A percentile compares a stretch with the other conserved stretches of the same genome.
These are phyloP conservation scores for Stenodema calcarata DNA, from an alignment of 2,888 invertebrate genomes.

Conservation along the genomic window DNA sequence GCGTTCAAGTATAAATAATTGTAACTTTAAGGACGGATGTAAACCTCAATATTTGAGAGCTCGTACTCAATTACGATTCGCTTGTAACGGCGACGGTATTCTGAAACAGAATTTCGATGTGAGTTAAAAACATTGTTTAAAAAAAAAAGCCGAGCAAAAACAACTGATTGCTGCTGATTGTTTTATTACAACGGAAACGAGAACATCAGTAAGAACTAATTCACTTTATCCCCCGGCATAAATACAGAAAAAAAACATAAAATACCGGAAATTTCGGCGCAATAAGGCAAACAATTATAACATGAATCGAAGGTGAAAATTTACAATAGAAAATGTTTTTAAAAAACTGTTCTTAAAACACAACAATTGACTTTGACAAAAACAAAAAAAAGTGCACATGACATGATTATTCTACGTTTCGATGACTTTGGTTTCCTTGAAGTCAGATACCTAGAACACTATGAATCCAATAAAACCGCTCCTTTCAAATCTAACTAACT, in stretches of 20 bases:
- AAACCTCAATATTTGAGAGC: background rate
- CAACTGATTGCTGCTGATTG: background rate
- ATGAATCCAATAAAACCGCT: constrained; percentile 29
- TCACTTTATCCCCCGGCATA: background rate
- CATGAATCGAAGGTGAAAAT: background rate
- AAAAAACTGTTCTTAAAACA: background rate
- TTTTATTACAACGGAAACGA: too few relatives aligned
- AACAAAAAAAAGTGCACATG: constrained; percentile 5
- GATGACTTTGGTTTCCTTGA: constrained; percentile 30
- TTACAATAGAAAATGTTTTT: background rate
- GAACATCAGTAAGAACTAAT: background rate
- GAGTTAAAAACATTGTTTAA: too few relatives aligned
- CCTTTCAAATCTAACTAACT: constrained; percentile 1
- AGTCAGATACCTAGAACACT: constrained; percentile 32
- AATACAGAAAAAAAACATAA: background rate
- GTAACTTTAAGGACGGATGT: background rate
- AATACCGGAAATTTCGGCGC: background rate
- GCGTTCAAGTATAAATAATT: too few relatives aligned
- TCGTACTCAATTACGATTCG: background rate
- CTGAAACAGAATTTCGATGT: too few relatives aligned
- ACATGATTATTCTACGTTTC: background rate
- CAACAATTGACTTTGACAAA: background rate
- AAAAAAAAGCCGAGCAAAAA: too few relatives aligned
- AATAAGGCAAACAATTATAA: background rate
- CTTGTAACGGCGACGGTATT: too few relatives aligned